A percentile compares a stretch with the other conserved stretches of the same genome.
Evolutionary conservation across 2,888 invertebrate species (phyloP).

Genomic region (Biston stratarius): DNA sequence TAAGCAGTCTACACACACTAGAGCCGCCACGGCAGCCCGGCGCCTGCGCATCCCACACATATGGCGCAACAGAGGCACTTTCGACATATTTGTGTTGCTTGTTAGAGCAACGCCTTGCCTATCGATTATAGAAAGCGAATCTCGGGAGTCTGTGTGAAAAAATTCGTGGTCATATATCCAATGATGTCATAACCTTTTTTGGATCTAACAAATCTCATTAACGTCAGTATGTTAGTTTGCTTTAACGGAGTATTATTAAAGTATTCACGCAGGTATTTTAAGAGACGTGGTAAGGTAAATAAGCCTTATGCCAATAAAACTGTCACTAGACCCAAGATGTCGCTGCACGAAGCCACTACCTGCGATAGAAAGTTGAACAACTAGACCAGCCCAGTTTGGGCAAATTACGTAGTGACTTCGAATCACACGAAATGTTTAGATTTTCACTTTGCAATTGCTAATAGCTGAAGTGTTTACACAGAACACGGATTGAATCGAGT

Average conservation of each 20-base stretch:
- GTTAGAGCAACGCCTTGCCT: slow-evolving; percentile 72
- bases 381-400: slow-evolving; percentile 75
- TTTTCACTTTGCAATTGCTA: slow-evolving; percentile 59
- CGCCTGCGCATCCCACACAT: slow-evolving; percentile 84
- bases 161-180: slow-evolving; percentile 50
- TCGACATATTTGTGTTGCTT: slow-evolving; percentile 79
- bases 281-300: slow-evolving; percentile 45
- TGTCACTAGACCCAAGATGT: slow-evolving; percentile 63
- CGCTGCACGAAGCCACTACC: slow-evolving; percentile 68
- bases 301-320: slow-evolving; percentile 53
- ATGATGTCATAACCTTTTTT: slow-evolving; percentile 60
- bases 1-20: slow-evolving; percentile 70
- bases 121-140: slow-evolving; percentile 78
- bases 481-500: slow-evolving; percentile 13
- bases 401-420: slow-evolving; percentile 66
- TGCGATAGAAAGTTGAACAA: slow-evolving; percentile 83
- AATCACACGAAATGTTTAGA: slow-evolving; percentile 64
- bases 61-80: slow-evolving; percentile 84
- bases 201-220: slow-evolving; percentile 51
- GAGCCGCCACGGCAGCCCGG: slow-evolving; percentile 63
- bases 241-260: slow-evolving; percentile 40
- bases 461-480: slow-evolving; percentile 18
- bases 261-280: slow-evolving; percentile 44
- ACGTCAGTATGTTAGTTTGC: slow-evolving; percentile 49
- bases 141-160: slow-evolving; percentile 56